phyloP scores from a whole-genome alignment of 2,797 vertebrate species.

The Myripristis murdjan region DNA sequence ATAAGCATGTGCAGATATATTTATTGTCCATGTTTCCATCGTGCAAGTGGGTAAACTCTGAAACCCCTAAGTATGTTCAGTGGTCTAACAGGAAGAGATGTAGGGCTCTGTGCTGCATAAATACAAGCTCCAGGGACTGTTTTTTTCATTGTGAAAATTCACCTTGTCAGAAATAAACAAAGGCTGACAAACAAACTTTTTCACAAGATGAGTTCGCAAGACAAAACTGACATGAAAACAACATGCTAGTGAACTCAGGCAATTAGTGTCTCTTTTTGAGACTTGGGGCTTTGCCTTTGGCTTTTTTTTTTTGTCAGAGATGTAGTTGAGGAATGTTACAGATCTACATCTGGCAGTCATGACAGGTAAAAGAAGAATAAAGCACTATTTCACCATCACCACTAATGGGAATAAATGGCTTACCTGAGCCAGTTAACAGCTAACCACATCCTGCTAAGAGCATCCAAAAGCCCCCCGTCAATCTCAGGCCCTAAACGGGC shows the following conservation, averaged over 20 bases:
- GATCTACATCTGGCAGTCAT: constrained; percentile 75
- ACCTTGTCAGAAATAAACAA: constrained; percentile 41
- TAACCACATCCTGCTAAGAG: constrained; percentile 74
- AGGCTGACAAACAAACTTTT: constrained; percentile 48
- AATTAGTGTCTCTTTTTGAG: constrained; percentile 61
- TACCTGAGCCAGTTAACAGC: constrained; percentile 75
- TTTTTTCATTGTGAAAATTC: constrained; percentile 34
- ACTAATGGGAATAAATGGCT: constrained; percentile 81
- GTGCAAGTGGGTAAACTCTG: constrained; percentile 28
- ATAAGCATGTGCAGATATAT: constrained; percentile 28
- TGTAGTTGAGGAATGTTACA: constrained; percentile 55
- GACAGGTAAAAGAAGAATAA: constrained; percentile 72
- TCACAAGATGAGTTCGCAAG: constrained; percentile 20
- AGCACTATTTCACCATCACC: constrained; percentile 67
- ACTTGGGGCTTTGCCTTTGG: constrained; percentile 52
- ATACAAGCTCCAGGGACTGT: constrained; percentile 21
- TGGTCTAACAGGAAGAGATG: constrained; percentile 27
- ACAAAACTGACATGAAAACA: constrained; percentile 32
- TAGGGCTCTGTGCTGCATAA: not conserved
- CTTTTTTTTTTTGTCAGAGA: constrained; percentile 65
- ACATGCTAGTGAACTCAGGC: constrained; percentile 45
- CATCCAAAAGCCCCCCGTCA: constrained; percentile 64
- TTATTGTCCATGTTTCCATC: constrained; percentile 28
- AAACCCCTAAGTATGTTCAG: constrained; percentile 6
- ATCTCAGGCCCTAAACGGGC: constrained; percentile 37